Base-by-base conservation (phyloP, 30 jellyfish, hydroid and myxozoan genomes). In the Chrysaora quinquecirrha region DNA sequence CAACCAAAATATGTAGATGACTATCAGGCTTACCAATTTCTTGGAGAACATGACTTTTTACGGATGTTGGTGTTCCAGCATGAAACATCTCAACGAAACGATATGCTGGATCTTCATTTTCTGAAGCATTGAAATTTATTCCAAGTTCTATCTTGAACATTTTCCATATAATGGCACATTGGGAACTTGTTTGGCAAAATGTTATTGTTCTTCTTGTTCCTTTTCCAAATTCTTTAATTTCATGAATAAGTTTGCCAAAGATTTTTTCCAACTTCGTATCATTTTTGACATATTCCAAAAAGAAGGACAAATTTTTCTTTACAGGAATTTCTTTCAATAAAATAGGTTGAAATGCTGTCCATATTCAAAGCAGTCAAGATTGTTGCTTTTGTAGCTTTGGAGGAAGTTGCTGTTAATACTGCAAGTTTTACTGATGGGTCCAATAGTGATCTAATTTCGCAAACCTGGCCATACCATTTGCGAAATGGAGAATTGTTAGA, bases 161-260 rank as follows among this genome's bases (percentile, higher is more conserved):
- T 69, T 69, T 33, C 63, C 65, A 69, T 30, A 69, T 34, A 4
- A 38, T 20, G 25, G 65, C 81, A 69, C 81, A 69, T 32, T 69
- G 81, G 34, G 63, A 20, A 30, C 81, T 14, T 3, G 81, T 69
- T 34, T 69, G 81, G 24, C 81, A 69, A 23, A 69, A 69, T 22
- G 32, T 69, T 4, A 69, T 63, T 63, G 75, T 63, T 63, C 75
- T 63, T 28, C 7, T 9, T 63, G 75, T 63, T 6, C 25, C 48
- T 11, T 24, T 24, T 4, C 75, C 47, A 63, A 24, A 28, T 20
- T 9, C 25, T 22, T n/a, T 63, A 2, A 63, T 22, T 63, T 63
- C 75, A 63, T 63, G 28, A 63, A 63, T 63, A 30, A 63, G 20
- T 6, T 22, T 14, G 25, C 28, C 47, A 63, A 63, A 63, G 22